Evolutionary conservation across 2,797 vertebrate genomes (phyloP).

Genomic region (Premnoplex brunnescens): DNA sequence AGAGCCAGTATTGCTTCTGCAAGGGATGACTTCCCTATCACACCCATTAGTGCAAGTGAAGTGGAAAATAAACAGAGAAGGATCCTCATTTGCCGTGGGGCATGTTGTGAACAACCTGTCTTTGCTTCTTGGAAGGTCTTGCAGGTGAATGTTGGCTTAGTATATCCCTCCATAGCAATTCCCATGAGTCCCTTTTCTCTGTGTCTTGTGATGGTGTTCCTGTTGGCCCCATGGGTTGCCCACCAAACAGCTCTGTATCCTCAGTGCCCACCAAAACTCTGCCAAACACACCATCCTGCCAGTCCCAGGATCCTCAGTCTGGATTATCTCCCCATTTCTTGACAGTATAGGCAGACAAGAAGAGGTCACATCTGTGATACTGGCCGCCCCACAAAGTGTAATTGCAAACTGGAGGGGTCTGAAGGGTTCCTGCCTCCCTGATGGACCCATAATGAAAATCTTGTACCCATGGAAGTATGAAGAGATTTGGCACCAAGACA

Average conservation of each 20-base stretch:
- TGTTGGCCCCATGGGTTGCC: neutral
- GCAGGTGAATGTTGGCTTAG: neutral
- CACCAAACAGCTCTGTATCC: neutral
- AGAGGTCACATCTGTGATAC: neutral
- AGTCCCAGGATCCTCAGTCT: accelerated
- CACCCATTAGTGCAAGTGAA: neutral
- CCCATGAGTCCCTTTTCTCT: neutral
- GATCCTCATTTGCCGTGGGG: neutral
- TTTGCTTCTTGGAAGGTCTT: neutral
- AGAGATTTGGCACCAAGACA: neutral
- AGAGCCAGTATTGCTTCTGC: neutral
- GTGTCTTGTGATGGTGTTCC: neutral
- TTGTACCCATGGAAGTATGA: neutral
- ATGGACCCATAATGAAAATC: neutral
- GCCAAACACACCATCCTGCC: neutral
- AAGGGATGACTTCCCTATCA: accelerated
- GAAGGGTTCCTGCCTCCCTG: neutral
- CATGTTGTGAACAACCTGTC: neutral
- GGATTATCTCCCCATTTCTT: neutral
- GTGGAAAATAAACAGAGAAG: neutral
- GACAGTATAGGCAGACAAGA: accelerated
- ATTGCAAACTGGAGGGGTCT: neutral
- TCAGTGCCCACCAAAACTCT: neutral
- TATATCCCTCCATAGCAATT: neutral
- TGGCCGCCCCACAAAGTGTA: neutral